phyloP scores from a whole-genome alignment of 2,113 vertebrate genomes.

The Axis porcinus region DNA sequence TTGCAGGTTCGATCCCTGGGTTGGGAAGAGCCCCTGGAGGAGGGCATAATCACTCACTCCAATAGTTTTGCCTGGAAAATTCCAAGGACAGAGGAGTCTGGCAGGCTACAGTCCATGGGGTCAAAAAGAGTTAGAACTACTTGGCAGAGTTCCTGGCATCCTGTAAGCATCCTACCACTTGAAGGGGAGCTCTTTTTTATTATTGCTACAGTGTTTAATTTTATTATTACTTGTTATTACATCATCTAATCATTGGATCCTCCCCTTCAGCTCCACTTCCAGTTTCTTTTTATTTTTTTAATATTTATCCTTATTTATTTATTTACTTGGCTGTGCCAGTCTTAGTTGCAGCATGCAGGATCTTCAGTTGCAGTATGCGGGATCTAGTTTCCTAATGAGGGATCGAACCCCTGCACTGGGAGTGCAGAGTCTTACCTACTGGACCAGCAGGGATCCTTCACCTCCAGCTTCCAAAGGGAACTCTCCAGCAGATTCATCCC shows the following conservation, averaged over 20 bases:
- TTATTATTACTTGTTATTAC: neutral
- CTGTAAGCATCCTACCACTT: neutral
- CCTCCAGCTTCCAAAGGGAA: neutral
- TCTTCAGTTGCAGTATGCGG: neutral
- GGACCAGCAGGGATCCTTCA: neutral
- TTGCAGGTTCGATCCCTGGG: neutral
- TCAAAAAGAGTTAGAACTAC: neutral
- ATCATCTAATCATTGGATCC: too few species aligned
- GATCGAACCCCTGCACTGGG: neutral
- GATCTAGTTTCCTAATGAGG: neutral
- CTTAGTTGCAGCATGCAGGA: neutral
- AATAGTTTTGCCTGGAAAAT: neutral
- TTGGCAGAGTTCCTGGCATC: neutral
- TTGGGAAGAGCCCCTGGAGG: neutral
- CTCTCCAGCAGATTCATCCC: neutral
- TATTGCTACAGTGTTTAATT: neutral
- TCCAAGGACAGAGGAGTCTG: neutral
- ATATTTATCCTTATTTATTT: neutral
- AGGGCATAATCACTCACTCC: neutral
- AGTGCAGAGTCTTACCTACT: neutral
- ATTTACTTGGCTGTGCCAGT: neutral
- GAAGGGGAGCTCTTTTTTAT: neutral
- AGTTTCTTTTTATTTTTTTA: neutral
- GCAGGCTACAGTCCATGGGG: neutral
- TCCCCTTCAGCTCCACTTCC: neutral